Evolutionary conservation across 1,140 invertebrate genomes (phyloP), one percentile per base, ranked within the genome.

Genomic region (Parapsyche elsis): DNA sequence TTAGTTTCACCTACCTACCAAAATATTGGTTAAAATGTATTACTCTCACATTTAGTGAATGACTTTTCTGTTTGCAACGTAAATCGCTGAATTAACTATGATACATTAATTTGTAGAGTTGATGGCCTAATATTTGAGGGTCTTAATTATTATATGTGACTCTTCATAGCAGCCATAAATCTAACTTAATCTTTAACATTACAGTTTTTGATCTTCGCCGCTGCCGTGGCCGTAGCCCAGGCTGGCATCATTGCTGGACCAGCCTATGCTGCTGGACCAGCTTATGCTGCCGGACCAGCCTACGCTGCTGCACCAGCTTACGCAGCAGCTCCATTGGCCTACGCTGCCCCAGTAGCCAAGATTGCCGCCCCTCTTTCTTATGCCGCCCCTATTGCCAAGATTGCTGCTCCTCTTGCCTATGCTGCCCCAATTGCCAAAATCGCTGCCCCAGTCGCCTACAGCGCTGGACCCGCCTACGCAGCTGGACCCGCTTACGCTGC

Each of bases 261-360:
- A 46, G 71, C 80, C 70, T 81, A 80, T 2, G 83, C 86, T 5
- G 80, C 84, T 0, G 30, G 30, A 26, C 81, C 90, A 79, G 85
- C 86, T 78, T 85, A 86, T 57, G 78, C 87, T 61, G 83, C 89
- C 64, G 88, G 89, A 5, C 85, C 85, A 5, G 88, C 88, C 70
- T 84, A 84, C n/a, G 89, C 87, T 71, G 88, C 86, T 16, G 67
- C 88, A 23, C 9, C 87, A 9, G 67, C 88, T 24, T 49, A 80
- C 80, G 30, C 57, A 24, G 19, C 76, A 26, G 19, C 76, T 61
- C 64, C 24, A 12, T 12, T 53, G 10, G 88, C 90, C 26, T 92
- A 92, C 84, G 88, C 90, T 71, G 88, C 92, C 23, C 88, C 91
- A 84, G 91, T 76, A 71, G 79, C 76, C 4, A 46, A 73, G 23